A percentile compares a stretch with the other conserved stretches of the same genome.
Conservation (phyloP, 2,888 invertebrate species). For the Labia minor region DNA sequence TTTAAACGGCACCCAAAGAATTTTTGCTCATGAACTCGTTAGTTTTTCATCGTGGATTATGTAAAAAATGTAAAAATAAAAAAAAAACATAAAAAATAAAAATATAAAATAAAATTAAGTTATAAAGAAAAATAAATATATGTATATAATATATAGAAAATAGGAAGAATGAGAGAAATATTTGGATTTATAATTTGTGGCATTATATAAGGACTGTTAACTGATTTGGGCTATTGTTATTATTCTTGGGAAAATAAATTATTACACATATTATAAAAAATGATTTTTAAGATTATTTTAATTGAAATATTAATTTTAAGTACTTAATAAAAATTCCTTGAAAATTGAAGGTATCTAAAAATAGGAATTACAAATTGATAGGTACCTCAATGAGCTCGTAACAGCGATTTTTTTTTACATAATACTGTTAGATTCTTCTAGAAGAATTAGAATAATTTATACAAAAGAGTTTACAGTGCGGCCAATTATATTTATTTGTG, state of each 20-base stretch:
- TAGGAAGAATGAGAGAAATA: no score
- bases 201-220: neutral
- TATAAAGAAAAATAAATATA: no score
- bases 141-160: no score
- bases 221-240: neutral
- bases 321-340: neutral
- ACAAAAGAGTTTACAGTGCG: constrained; percentile 7
- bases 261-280: neutral
- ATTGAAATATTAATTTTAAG: neutral
- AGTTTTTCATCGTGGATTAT: neutral
- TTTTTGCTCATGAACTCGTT: neutral
- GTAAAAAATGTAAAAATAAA: neutral
- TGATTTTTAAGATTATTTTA: constrained; percentile 5
- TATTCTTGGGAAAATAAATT: neutral
- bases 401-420: constrained; percentile 5
- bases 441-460: neutral
- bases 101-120: no score
- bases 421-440: constrained; percentile 13
- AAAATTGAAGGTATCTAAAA: constrained; percentile 9
- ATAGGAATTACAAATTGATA: constrained; percentile 4
- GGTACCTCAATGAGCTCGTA: neutral
- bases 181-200: neutral
- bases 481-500: neutral
- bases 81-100: neutral
- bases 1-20: neutral